These are phyloP conservation scores for Drepanosiphum platanoidis DNA, from an alignment of 2,888 invertebrate genomes.

Conservation along the genomic window DNA sequence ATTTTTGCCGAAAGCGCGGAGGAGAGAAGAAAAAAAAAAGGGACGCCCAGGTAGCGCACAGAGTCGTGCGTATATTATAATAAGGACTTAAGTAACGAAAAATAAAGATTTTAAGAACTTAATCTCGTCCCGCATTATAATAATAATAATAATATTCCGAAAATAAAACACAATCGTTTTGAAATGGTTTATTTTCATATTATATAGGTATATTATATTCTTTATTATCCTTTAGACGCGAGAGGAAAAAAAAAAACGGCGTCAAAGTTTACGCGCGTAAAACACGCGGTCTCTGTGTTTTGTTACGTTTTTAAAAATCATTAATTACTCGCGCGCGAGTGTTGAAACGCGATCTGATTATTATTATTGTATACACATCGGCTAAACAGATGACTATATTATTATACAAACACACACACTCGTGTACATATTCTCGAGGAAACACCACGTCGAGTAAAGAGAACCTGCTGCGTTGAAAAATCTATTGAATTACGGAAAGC, in stretches of 20 bases:
- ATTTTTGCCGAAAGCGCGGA: background rate
- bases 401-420: background rate
- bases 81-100: background rate
- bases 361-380: no score
- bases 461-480: slow-evolving; percentile 28
- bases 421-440: background rate
- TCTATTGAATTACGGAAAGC: slow-evolving; percentile 39
- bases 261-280: background rate
- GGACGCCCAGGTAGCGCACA: background rate
- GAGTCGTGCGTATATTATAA: background rate
- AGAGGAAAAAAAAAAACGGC: no score
- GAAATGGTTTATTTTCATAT: background rate
- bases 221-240: no score
- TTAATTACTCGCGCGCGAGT: background rate
- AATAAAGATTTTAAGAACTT: background rate
- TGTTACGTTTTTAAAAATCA: background rate
- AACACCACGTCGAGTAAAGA: slow-evolving; percentile 27
- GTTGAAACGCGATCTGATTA: background rate
- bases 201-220: background rate
- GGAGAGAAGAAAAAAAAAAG: background rate
- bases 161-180: background rate
- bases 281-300: background rate
- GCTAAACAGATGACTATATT: background rate
- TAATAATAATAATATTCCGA: background rate
- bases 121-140: background rate